These are phyloP conservation scores for Hypomecis atomaria DNA, from an alignment of 2,888 invertebrate species.

Conservation along the genomic window DNA sequence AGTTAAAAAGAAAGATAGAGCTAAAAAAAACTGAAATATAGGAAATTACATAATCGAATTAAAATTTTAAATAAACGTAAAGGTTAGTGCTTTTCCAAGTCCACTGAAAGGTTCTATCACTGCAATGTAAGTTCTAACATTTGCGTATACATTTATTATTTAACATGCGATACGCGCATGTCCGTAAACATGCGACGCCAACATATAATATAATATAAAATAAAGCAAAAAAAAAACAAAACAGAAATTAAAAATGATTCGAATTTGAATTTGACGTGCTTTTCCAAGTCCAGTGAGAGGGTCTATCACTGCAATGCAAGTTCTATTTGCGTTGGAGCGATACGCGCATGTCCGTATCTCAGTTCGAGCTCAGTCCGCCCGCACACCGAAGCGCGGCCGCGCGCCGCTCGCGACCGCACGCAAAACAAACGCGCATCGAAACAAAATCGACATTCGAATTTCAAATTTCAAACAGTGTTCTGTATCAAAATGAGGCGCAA, in stretches of 20 bases:
- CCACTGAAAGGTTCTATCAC: too few relatives aligned
- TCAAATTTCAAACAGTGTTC: conserved; percentile 41
- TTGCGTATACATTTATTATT: too few relatives aligned
- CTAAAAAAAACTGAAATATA: too few relatives aligned
- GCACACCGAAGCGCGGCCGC: conserved; percentile 78
- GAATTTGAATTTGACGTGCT: not conserved
- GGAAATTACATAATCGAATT: too few relatives aligned
- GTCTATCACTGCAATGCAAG: conserved; percentile 57
- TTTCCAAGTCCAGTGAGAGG: conserved; percentile 49
- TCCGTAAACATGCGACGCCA: too few relatives aligned
- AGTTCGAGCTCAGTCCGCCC: conserved; percentile 66
- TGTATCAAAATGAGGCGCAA: conserved; percentile 71
- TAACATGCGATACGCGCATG: too few relatives aligned
- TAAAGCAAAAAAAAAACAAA: too few relatives aligned
- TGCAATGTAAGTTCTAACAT: too few relatives aligned
- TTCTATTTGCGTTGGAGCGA: conserved; percentile 71
- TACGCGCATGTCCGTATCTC: conserved; percentile 76
- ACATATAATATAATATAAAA: too few relatives aligned
- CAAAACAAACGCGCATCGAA: conserved; percentile 54
- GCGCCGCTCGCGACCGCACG: conserved; percentile 63
- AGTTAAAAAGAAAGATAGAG: too few relatives aligned
- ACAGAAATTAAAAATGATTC: not conserved
- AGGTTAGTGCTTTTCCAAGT: too few relatives aligned
- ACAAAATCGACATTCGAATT: conserved; percentile 42
- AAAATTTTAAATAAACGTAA: too few relatives aligned